Evolutionary conservation across 2,888 invertebrate genomes (phyloP), one percentile per base, ranked within the genome.

Genomic region (Drosophila affinis): DNA sequence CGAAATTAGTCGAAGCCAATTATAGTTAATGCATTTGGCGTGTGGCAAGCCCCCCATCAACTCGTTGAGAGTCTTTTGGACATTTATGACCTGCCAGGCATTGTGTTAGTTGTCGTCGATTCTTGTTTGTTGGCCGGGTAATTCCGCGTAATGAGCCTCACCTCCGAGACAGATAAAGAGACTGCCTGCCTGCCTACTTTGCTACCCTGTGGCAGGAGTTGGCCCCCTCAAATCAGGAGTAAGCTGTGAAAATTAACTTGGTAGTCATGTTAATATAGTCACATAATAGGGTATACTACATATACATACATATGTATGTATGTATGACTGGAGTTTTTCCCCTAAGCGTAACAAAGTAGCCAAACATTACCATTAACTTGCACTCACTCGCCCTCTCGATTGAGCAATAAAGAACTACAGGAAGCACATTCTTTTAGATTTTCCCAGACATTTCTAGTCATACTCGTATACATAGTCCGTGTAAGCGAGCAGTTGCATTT

Each of bases 21-120:
- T 88, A 88, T 77, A 81, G 79, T 84, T 81, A 88, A 87, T 81
- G 89, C 77, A 77, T 77, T 85, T 72, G 81, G 74, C 59, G 63
- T 70, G 55, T 32, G 29, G 56, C 21, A 46, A 44, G 56, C 51
- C 9, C 10, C 21, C 17, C 21, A 27, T 46, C 21, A n/a, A 55
- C 34, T 45, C 46, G 51, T 27, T 52, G 51, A 65, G 56, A 57
- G 53, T 75, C 32, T 49, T 39, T 75, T 49, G 58, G 44, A 57
- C 72, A 73, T 72, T 73, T 72, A 72, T 72, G 72, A 64, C 44
- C 51, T 51, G 61, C 18, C 61, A 47, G 47, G 47, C 54, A 70
- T 70, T 70, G 72, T 71, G 72, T 56, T 61, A 47, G 55, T 17
- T 21, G 24, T 27, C n/a, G 17, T 44, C 18, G 34, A 21, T 29